Conservation (phyloP, 2,797 vertebrate species). For the Tragopan temminckii region DNA sequence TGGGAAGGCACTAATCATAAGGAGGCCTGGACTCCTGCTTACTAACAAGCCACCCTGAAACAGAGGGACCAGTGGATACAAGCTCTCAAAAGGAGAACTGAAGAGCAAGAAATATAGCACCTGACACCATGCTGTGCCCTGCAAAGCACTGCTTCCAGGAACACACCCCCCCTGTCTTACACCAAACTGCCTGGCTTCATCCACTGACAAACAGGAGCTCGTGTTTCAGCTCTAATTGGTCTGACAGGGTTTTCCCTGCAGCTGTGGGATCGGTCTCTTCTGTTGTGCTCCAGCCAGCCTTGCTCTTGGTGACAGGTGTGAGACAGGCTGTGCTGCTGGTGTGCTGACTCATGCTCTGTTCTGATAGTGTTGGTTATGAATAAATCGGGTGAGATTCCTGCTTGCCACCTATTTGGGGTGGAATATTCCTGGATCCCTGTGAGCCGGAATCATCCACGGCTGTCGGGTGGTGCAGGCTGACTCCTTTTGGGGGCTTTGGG, state of each 20-base stretch:
- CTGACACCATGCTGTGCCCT: not conserved
- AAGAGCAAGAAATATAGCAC: constrained; percentile 1
- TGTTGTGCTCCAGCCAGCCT: not conserved
- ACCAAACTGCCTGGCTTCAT: not conserved
- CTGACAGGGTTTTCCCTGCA: not conserved
- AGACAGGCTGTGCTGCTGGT: not conserved
- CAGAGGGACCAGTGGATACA: constrained; percentile 1
- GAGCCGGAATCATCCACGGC: not conserved
- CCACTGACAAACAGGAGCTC: not conserved
- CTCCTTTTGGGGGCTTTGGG: not conserved
- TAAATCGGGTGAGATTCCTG: not conserved
- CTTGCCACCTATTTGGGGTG: not conserved
- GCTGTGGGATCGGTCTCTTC: not conserved
- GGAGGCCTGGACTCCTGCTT: not conserved
- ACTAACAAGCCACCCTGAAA: not conserved
- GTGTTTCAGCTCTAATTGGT: not conserved
- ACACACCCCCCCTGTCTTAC: accelerated
- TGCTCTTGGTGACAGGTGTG: not conserved
- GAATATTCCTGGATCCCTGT: not conserved
- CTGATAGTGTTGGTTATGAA: not conserved
- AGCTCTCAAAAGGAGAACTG: not conserved
- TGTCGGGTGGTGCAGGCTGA: not conserved
- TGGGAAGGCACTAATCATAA: not conserved
- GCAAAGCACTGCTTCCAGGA: not conserved
- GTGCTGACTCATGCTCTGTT: not conserved